Percentiles rank a stretch among this genome's conserved stretches.
phyloP scores from a whole-genome alignment of 2,113 vertebrate species.

The Bucco capensis region DNA sequence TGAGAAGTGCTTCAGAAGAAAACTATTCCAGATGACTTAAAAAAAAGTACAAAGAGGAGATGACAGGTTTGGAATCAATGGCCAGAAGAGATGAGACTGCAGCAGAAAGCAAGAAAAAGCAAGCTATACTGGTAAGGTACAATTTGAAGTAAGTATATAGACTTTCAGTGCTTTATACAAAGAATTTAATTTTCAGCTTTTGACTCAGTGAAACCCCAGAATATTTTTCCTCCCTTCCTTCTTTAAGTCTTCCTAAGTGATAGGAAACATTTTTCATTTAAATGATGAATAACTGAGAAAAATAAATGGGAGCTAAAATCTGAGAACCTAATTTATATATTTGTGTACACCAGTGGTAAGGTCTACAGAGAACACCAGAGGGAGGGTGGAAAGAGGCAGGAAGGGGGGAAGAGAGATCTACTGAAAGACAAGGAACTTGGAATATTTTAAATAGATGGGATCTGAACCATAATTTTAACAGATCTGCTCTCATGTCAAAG shows the following conservation, averaged over 20 bases:
- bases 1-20: neutral
- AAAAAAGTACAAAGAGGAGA: neutral
- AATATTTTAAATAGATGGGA: neutral
- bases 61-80: neutral
- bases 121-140: neutral
- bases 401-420: neutral
- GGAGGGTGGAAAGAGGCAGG: neutral
- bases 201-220: neutral
- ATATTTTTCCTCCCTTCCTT: neutral
- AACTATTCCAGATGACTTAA: neutral
- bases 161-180: fast-evolving
- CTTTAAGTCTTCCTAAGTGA: neutral
- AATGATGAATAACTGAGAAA: neutral
- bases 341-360: neutral
- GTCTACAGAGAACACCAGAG: neutral
- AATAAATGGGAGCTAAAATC: neutral
- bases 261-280: neutral
- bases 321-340: neutral
- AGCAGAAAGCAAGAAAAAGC: neutral
- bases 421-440: neutral
- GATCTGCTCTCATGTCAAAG: neutral
- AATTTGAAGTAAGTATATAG: neutral
- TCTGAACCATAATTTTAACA: neutral
- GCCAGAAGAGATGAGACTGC: neutral
- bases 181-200: neutral